Conservation (phyloP, 92 coral and sea anemone species). For the Palythoa grandis region DNA sequence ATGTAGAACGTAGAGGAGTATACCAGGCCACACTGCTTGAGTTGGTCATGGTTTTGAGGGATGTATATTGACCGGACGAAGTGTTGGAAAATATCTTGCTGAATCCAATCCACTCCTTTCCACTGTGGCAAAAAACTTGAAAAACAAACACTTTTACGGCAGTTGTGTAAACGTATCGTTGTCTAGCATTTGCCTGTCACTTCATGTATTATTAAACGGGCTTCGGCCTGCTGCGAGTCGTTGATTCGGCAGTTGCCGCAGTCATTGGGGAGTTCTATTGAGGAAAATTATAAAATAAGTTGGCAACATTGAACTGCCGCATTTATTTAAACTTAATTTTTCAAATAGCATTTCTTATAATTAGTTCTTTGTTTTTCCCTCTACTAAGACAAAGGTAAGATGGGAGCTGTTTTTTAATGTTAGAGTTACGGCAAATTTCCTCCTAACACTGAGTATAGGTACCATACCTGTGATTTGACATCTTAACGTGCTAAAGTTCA, state of each 20-base stretch:
- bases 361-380: not conserved
- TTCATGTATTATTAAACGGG: constrained; percentile 29
- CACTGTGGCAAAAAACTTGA: constrained; percentile 10
- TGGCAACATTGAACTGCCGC: not conserved
- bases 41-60: not conserved
- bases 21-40: constrained; percentile 22
- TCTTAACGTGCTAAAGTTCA: not conserved
- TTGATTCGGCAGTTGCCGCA: constrained; percentile 14
- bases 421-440: not conserved
- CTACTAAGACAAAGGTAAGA: not conserved
- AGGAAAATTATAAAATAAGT: not conserved
- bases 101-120: not conserved
- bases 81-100: not conserved
- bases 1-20: constrained; percentile 51
- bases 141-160: constrained; percentile 21
- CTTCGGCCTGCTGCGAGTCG: not conserved
- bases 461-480: not conserved
- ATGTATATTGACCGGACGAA: not conserved
- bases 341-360: not conserved
- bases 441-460: not conserved
- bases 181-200: constrained; percentile 5
- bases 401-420: not conserved
- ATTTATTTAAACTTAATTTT: not conserved
- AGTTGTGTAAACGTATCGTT: constrained; percentile 10
- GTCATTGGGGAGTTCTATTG: not conserved